Conservation (phyloP, 2,797 vertebrate genomes). For the Dryobates pubescens region DNA sequence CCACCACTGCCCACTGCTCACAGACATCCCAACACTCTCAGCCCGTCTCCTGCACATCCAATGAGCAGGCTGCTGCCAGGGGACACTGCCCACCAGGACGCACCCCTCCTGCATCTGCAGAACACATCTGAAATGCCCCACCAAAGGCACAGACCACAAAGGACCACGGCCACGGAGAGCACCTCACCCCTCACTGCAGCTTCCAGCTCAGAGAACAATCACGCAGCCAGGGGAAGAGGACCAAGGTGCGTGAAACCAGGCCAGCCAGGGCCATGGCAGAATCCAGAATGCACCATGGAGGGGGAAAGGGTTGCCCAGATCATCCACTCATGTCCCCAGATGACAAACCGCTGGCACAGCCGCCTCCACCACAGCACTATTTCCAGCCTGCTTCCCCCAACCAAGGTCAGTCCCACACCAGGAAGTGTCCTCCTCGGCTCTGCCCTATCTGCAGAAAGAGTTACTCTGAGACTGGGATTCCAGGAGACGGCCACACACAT, state of each 20-base stretch:
- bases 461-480: not conserved
- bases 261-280: not conserved
- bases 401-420: not conserved
- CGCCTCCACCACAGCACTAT: rapidly evolving
- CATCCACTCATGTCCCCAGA: not conserved
- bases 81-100: rapidly evolving
- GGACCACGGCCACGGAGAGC: not conserved
- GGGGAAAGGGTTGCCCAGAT: not conserved
- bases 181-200: not conserved
- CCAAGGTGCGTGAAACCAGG: rapidly evolving
- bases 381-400: not conserved
- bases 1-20: not conserved
- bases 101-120: rapidly evolving
- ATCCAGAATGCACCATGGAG: rapidly evolving
- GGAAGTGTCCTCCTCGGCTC: not conserved
- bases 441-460: not conserved
- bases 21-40: not conserved
- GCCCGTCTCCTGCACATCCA: not conserved
- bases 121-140: not conserved
- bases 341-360: not conserved
- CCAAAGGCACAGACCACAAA: not conserved
- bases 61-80: not conserved
- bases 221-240: not conserved
- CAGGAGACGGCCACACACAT: constrained; percentile 30
- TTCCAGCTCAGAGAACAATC: not conserved